These are phyloP conservation scores for Caenorhabditis inopinata DNA, from an alignment of 1,140 invertebrate genomes.

Conservation along the genomic window DNA sequence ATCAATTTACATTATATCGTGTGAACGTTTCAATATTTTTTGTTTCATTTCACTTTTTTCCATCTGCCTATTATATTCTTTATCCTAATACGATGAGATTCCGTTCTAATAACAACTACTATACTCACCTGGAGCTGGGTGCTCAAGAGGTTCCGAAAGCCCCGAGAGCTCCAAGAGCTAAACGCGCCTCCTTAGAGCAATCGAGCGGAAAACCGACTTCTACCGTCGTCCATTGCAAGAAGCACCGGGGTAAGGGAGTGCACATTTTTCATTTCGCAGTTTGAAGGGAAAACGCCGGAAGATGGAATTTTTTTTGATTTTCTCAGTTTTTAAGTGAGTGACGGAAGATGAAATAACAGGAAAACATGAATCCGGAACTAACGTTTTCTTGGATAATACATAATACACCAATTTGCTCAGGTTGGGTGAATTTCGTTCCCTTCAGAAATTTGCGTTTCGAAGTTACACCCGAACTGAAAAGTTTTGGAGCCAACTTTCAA, in stretches of 20 bases:
- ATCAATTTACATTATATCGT: slow-evolving; percentile 34
- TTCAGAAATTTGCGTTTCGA: too few species aligned
- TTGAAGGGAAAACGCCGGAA: not conserved
- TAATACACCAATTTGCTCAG: slow-evolving; percentile 20
- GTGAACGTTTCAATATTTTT: slow-evolving; percentile 32
- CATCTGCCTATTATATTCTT: not conserved
- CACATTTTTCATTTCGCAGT: not conserved
- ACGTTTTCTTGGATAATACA: not conserved
- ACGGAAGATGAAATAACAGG: not conserved
- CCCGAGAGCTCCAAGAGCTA: not conserved
- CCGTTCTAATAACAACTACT: slow-evolving; percentile 2
- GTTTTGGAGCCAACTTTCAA: too few species aligned
- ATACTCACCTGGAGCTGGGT: slow-evolving; percentile 20
- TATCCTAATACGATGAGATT: not conserved
- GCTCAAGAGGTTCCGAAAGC: slow-evolving; percentile 14
- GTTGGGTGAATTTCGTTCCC: not conserved
- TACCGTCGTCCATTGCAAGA: slow-evolving; percentile 28
- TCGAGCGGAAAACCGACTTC: slow-evolving; percentile 15
- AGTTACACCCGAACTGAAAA: too few species aligned
- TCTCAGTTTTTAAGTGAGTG: too few species aligned
- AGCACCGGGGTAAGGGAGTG: not conserved
- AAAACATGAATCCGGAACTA: slow-evolving; percentile 2
- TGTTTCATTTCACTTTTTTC: not conserved
- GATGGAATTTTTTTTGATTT: not conserved
- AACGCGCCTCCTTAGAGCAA: slow-evolving; percentile 12